phyloP scores from a whole-genome alignment of 2,888 invertebrate species.

The Tetheella fluctuosa region DNA sequence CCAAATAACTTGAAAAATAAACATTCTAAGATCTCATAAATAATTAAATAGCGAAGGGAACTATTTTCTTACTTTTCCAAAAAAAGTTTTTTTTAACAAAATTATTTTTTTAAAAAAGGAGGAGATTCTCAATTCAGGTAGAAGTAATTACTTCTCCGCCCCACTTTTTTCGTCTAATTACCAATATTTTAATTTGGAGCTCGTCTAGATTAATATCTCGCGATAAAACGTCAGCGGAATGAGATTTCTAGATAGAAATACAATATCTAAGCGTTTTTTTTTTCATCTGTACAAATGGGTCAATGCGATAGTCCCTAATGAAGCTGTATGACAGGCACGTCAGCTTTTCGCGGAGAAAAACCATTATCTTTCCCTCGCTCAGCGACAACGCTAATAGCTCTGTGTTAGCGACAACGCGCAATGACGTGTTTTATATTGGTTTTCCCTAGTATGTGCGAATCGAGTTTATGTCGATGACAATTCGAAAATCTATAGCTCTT shows the following conservation, averaged over 20 bases:
- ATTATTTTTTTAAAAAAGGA: too few relatives aligned
- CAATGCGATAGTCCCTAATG: slow-evolving; percentile 41
- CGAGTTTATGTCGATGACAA: neutral
- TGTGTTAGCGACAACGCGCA: slow-evolving; percentile 38
- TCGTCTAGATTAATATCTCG: too few relatives aligned
- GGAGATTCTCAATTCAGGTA: too few relatives aligned
- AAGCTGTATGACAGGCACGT: slow-evolving; percentile 46
- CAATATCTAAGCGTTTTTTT: slow-evolving; percentile 11
- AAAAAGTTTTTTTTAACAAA: too few relatives aligned
- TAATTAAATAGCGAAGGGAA: too few relatives aligned
- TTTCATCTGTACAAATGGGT: slow-evolving; percentile 31
- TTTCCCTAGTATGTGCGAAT: slow-evolving; percentile 20
- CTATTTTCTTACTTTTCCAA: too few relatives aligned
- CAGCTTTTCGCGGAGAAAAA: slow-evolving; percentile 46
- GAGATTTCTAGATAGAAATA: neutral
- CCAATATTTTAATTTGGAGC: too few relatives aligned
- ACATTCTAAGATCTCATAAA: too few relatives aligned
- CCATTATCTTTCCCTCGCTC: slow-evolving; percentile 41
- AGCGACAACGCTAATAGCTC: slow-evolving; percentile 50
- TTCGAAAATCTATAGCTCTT: neutral
- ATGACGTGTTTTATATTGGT: slow-evolving; percentile 39
- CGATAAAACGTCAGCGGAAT: neutral
- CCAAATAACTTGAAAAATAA: too few relatives aligned
- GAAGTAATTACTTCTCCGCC: too few relatives aligned
- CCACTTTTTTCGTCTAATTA: too few relatives aligned